Percentiles rank a stretch among this genome's conserved stretches.
Conservation (phyloP, 2,888 invertebrate species). For the Leucania comma region DNA sequence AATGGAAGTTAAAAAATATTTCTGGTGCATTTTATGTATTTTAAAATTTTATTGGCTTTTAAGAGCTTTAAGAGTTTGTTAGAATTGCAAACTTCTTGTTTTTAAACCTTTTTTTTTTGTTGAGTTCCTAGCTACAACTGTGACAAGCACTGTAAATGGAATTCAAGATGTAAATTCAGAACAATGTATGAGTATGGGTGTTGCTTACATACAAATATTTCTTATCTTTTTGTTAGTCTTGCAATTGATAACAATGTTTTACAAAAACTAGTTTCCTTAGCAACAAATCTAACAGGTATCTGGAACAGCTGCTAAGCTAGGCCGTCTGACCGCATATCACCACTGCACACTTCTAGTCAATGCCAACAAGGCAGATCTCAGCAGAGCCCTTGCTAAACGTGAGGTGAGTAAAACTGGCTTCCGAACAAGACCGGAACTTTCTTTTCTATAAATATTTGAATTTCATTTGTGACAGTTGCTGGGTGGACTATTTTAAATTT, state of each 20-base stretch:
- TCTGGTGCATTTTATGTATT: background rate
- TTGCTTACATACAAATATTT: background rate
- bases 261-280: slow-evolving; percentile 68
- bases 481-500: background rate
- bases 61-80: background rate
- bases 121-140: background rate
- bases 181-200: background rate
- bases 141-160: background rate
- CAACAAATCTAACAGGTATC: slow-evolving; percentile 93
- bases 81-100: too few relatives aligned
- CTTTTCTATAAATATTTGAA: slow-evolving; percentile 3
- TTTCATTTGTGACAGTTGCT: background rate
- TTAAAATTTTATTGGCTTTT: background rate
- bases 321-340: slow-evolving; percentile 97
- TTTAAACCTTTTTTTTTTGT: too few relatives aligned
- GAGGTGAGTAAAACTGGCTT: slow-evolving; percentile 90
- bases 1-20: slow-evolving; percentile 4
- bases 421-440: slow-evolving; percentile 23
- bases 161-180: background rate
- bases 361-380: slow-evolving; percentile 94
- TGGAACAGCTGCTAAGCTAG: slow-evolving; percentile 98
- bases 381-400: slow-evolving; percentile 93
- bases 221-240: background rate
- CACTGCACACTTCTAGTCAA: slow-evolving; percentile 98
- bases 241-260: background rate